Conservation (phyloP, 2,888 invertebrate genomes). For the Xestoiulus laeticollis region DNA sequence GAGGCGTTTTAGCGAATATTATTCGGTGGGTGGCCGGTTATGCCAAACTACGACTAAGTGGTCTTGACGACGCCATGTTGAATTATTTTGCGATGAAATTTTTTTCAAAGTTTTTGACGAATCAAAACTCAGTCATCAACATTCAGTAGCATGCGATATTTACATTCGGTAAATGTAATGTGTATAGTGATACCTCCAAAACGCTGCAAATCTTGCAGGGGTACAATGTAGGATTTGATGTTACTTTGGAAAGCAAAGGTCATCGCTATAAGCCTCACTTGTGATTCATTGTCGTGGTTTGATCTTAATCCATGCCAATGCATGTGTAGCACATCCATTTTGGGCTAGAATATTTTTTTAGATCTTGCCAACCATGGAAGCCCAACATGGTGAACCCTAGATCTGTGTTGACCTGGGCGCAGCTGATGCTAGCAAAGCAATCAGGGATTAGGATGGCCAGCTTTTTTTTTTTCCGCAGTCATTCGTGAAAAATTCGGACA, state of each 20-base stretch:
- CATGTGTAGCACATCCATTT: neutral
- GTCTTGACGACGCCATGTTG: too few species aligned
- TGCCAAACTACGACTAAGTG: neutral
- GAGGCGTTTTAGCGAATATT: neutral
- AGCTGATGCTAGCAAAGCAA: conserved; percentile 13
- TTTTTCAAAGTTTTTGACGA: too few species aligned
- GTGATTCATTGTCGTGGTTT: neutral
- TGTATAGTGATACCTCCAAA: too few species aligned
- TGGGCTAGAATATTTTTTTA: neutral
- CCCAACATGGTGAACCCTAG: neutral
- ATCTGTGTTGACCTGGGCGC: neutral
- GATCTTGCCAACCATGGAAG: neutral
- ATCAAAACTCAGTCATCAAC: too few species aligned
- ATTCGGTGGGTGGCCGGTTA: neutral
- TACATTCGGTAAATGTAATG: too few species aligned
- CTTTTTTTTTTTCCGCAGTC: neutral
- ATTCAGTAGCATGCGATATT: too few species aligned
- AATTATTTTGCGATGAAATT: too few species aligned
- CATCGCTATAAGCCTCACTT: neutral
- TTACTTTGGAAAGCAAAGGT: too few species aligned
- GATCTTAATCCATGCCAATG: neutral
- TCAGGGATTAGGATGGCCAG: neutral
- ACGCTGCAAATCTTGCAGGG: too few species aligned
- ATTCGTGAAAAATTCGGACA: neutral
- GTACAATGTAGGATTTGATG: too few species aligned